Evolutionary conservation across 2,888 invertebrate species (phyloP), one percentile per base, ranked within the genome.

Genomic region (Phlogophora meticulosa): DNA sequence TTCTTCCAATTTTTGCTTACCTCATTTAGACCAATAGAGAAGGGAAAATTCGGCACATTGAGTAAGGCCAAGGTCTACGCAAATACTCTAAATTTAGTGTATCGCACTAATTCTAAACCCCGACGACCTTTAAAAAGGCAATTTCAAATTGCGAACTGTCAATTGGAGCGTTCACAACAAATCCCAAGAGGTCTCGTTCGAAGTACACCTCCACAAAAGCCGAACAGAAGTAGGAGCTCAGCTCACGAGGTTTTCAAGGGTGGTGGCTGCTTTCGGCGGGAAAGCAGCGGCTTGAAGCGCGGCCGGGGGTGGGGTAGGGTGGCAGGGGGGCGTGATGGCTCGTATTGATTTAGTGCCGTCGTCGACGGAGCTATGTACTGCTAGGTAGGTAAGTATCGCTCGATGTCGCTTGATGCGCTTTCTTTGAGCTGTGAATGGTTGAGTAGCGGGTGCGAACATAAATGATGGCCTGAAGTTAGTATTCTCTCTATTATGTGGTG

Each of bases 271-370:
- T 95, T 95, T 94, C 94, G 94, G 94, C 94, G 94, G 94, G 92
- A 94, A 93, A 92, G 91, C 91, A 90, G 87, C 87, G 88, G 93
- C 91, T 91, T 91, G 90, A 89, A 88, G 88, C 86, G 88, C 74
- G 74, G 78, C 38, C 73, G 74, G 83, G 82, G 82, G 80, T 82
- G 86, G 85, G 83, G 78, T 78, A 84, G 86, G 82, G 69, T 62
- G 85, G 84, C 81, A 86, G 88, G 89, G 89, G 91, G 92, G 93
- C 88, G 93, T 94, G 95, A 95, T 95, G 95, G 95, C 93, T 93
- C 94, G 96, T 96, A 96, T 96, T 96, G 96, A 96, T 96, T 96
- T 96, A 96, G 95, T 96, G 96, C 96, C 95, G 95, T 95, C 95
- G 95, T 95, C 95, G 95, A 93, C 94, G 93, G 87, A 90, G 94